Percentiles rank a stretch among this genome's conserved stretches.
Conservation (phyloP, 2,888 invertebrate species). For the Archips xylosteana region DNA sequence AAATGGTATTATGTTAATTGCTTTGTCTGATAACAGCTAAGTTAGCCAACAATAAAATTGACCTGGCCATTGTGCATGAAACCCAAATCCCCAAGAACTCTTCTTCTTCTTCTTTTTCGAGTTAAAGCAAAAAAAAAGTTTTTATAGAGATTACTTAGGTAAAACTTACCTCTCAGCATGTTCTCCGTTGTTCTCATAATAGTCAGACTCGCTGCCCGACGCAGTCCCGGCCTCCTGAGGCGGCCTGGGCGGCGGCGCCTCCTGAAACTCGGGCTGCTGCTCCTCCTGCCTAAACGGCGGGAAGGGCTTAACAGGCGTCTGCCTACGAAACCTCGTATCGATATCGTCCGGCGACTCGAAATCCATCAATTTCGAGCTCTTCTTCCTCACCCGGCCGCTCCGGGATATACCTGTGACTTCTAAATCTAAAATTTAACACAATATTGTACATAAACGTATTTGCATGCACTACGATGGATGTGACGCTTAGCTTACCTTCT, state of each 20-base stretch:
- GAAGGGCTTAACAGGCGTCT: conserved; percentile 70
- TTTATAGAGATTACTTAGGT: too few species aligned
- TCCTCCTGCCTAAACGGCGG: conserved; percentile 64
- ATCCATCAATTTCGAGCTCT: conserved; percentile 97
- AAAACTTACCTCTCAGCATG: conserved; percentile 72
- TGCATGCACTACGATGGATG: neutral
- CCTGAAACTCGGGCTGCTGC: conserved; percentile 57
- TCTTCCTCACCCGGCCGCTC: conserved; percentile 96
- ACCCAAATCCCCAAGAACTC: too few species aligned
- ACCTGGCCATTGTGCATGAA: too few species aligned
- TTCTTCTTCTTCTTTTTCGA: too few species aligned
- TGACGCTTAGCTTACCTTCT: conserved; percentile 7
- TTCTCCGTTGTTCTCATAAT: conserved; percentile 76
- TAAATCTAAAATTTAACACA: conserved; percentile 80
- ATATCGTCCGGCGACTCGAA: conserved; percentile 96
- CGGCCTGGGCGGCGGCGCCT: conserved; percentile 56
- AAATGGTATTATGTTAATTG: too few species aligned
- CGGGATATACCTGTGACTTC: conserved; percentile 95
- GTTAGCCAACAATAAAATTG: too few species aligned
- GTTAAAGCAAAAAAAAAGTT: too few species aligned
- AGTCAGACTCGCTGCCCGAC: conserved; percentile 79
- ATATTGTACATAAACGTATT: neutral
- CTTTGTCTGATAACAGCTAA: too few species aligned
- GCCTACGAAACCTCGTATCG: conserved; percentile 85
- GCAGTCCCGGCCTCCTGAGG: conserved; percentile 69